phyloP scores from a whole-genome alignment of 2,113 vertebrate genomes.

The Sphyrna mokarran region DNA sequence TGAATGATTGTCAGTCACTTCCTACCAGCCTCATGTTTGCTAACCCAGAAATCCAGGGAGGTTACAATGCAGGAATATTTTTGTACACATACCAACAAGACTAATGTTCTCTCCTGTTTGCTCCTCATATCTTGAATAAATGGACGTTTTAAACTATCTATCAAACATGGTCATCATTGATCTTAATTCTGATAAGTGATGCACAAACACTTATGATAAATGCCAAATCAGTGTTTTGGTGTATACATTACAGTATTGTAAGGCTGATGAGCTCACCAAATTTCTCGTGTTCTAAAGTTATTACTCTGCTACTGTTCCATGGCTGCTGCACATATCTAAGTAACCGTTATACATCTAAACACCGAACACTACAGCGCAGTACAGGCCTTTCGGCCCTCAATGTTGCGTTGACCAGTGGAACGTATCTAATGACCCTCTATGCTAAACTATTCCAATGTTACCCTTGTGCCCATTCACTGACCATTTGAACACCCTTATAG shows the following conservation, averaged over 20 bases:
- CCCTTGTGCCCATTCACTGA: too few relatives aligned
- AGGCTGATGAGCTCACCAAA: neutral
- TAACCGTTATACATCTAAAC: neutral
- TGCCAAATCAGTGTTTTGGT: neutral
- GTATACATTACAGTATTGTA: neutral
- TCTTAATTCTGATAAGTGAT: neutral
- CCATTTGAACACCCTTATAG: too few relatives aligned
- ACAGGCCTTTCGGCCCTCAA: too few relatives aligned
- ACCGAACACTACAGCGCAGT: too few relatives aligned
- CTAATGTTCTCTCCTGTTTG: neutral
- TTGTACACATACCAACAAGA: neutral
- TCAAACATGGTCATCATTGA: neutral
- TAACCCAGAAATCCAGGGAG: neutral
- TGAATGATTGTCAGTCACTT: neutral
- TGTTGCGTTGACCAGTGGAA: too few relatives aligned
- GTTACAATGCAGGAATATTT: neutral
- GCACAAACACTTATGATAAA: neutral
- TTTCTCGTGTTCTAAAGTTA: neutral
- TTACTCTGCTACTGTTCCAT: neutral
- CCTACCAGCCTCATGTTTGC: neutral
- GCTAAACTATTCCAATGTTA: too few relatives aligned
- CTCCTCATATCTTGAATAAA: neutral
- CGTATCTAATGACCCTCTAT: too few relatives aligned
- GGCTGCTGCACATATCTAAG: neutral
- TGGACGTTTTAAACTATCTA: neutral